Evolutionary conservation across 2,113 vertebrate genomes (phyloP), one percentile per base, ranked within the genome.

Genomic region (Sprattus sprattus): DNA sequence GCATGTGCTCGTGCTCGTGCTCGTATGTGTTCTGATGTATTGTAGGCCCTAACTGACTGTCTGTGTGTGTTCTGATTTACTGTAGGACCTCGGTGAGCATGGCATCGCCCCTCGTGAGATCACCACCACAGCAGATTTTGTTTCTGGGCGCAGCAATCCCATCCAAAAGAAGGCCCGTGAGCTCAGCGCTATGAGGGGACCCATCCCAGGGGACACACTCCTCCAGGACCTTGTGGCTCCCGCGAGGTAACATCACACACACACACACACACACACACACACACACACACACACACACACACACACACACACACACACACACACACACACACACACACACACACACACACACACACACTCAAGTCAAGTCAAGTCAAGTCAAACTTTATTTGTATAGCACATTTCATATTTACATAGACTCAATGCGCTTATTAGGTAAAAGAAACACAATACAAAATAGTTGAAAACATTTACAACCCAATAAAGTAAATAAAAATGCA

Each of bases 31-130:
- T 87, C 39, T 39, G 39, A 39, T 89, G 88, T 89, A 18, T 4
- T 18, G 0, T 82, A 99, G 98, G 98, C 99, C 92, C 95, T 99
- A 39, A 39, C 1, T 39, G 39, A 39, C 39, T 64, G 57, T 64
- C 18, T 64, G 57, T 49, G 0, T 89, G 20, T 49, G 9, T 11
- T 87, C 39, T 39, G 39, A 39, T 89, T 87, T 89, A 18, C 13
- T 18, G 0, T 82, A 99, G 98, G 98, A 99, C 92, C 95, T 99
- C 7, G 86, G 97, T 85, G 98, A 99, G 91, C 97, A 98, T 88
- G 98, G 98, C 52, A 99, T 99, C 85, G 98, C 98, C 20, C 97
- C 98, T 18, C 93, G 91, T 85, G 93, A 96, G 6, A 99, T 99
- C 92, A 95, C 95, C 54, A 97, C 97, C 49, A 97, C 96, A 0